phyloP scores from a whole-genome alignment of 1,140 invertebrate species.

The Lepidostoma basale region DNA sequence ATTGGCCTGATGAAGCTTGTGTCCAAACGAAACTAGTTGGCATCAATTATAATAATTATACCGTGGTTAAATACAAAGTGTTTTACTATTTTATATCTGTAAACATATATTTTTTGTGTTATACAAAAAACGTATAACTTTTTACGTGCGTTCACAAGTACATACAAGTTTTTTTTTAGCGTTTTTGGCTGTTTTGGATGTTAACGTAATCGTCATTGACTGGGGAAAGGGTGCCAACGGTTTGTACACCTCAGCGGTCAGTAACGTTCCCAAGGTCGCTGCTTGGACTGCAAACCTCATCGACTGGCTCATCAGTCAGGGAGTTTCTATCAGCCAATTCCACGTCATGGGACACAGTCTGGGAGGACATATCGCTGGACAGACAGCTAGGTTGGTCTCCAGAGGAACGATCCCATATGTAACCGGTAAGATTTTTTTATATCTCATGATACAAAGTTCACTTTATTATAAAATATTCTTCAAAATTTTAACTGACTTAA shows the following conservation, averaged over 20 bases:
- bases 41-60: too few species aligned
- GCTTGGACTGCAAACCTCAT: conserved; percentile 60
- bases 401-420: conserved; percentile 42
- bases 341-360: conserved; percentile 50
- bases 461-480: too few species aligned
- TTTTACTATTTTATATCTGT: too few species aligned
- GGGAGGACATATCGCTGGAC: conserved; percentile 46
- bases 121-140: too few species aligned
- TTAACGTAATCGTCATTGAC: conserved; percentile 65
- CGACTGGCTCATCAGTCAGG: conserved; percentile 52
- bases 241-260: conserved; percentile 57
- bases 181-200: conserved; percentile 54
- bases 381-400: conserved; percentile 48
- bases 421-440: conserved; percentile 17
- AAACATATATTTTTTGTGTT: too few species aligned
- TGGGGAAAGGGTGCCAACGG: conserved; percentile 57
- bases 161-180: conserved; percentile 51
- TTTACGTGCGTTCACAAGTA: too few species aligned
- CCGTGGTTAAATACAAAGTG: too few species aligned
- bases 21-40: too few species aligned
- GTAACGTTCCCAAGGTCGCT: conserved; percentile 61
- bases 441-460: too few species aligned
- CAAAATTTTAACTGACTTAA: background rate
- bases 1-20: too few species aligned
- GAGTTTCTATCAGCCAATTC: conserved; percentile 49